Base-by-base conservation (phyloP, 2,113 vertebrate species). In the Pimephales promelas region DNA sequence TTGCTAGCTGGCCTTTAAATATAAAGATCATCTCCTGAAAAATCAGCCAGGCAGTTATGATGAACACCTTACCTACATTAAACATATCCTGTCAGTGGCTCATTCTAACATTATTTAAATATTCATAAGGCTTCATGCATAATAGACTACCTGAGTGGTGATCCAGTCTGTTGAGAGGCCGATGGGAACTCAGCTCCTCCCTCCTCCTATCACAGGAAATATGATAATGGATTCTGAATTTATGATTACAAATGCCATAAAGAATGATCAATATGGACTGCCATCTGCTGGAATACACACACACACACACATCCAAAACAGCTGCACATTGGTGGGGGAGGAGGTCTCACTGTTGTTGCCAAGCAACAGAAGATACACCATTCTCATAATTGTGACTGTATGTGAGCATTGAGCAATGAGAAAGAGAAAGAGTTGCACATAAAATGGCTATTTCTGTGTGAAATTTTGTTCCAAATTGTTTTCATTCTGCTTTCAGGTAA, bases 311-410 rank as follows among this genome's bases (percentile, higher is more conserved):
- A 75, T 59, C n/a, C 68, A 56, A 54, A 81, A 81, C 52, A 66
- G 43, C 74, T 85, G 76, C 64, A 81, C 31, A 40, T n/a, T 56
- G 68, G 20, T 7, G 64, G 79, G 47, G 81, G 18, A 83, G 52
- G 34, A 62, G 49, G 18, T 24, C 54, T 64, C 62, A 71, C 9
- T 31, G 76, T 56, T 26, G 86, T 87, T 87, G 86, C 86, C 84
- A 83, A 77, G 84, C 81, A 87, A 87, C 86, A 87, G 72, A 59
- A 85, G 82, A 72, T 83, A 64, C 77, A 31, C 59, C 80, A 61
- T 62, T 54, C 56, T 70, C 49, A 80, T 68, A 47, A 83, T 79
- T 85, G 74, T 83, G 66, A 85, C 68, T 85, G 64, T 59, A 79
- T 49, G 16, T 24, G 24, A 47, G n/a, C 26, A 79, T 45, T 18